phyloP scores from a whole-genome alignment of 1,140 invertebrate genomes.

The Drosophila sulfurigaster region DNA sequence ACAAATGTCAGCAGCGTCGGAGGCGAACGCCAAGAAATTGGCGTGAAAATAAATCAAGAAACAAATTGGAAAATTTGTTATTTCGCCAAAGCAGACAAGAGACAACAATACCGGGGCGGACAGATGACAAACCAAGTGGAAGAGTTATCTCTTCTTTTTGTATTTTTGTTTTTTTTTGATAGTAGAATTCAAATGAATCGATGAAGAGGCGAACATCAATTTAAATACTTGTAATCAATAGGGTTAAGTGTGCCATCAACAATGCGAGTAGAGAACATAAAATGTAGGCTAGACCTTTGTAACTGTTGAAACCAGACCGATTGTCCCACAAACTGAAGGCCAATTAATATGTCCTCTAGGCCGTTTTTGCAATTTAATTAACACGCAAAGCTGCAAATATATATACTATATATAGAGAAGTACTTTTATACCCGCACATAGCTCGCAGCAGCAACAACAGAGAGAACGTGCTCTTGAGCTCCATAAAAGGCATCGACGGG shows the following conservation, averaged over 20 bases:
- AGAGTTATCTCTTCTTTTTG: slow-evolving; percentile 15
- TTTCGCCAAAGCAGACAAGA: slow-evolving; percentile 54
- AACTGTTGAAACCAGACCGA: slow-evolving; percentile 12
- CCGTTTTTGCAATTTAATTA: slow-evolving; percentile 77
- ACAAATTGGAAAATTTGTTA: slow-evolving; percentile 83
- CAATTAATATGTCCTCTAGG: slow-evolving; percentile 80
- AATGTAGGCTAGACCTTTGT: not conserved
- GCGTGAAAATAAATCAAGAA: slow-evolving; percentile 83
- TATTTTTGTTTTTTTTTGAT: not conserved
- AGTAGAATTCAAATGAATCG: not conserved
- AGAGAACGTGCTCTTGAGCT: not conserved
- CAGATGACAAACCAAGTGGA: slow-evolving; percentile 9
- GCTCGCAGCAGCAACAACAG: not conserved
- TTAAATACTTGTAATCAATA: not conserved
- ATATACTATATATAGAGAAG: not conserved
- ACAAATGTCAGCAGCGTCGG: slow-evolving; percentile 74
- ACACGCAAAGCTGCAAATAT: slow-evolving; percentile 57
- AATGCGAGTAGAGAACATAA: not conserved
- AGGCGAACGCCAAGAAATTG: slow-evolving; percentile 76
- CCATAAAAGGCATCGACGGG: slow-evolving; percentile 30
- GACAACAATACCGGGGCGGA: not conserved
- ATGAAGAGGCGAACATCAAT: not conserved
- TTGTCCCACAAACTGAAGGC: slow-evolving; percentile 67
- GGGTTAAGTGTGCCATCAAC: not conserved
- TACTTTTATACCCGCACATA: slow-evolving; percentile 11